Percentiles rank a stretch among this genome's conserved stretches.
Conservation (phyloP, 2,888 invertebrate species). For the Norana najaformis region DNA sequence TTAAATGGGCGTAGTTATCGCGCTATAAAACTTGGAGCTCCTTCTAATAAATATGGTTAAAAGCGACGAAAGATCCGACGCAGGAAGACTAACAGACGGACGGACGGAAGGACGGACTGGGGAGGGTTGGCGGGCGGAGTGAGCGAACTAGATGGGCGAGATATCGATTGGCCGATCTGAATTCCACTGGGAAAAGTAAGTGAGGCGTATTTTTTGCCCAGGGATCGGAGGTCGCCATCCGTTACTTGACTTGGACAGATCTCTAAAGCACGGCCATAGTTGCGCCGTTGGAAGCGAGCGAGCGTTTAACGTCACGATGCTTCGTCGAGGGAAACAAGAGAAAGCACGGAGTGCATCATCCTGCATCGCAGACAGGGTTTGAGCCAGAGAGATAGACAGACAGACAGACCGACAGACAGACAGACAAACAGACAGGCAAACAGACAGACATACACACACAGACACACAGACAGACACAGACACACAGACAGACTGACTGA, state of each 20-base stretch:
- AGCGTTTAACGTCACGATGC: neutral
- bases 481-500: neutral
- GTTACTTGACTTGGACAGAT: conserved; percentile 19
- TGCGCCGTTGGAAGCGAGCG: neutral
- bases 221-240: conserved; percentile 15
- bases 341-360: neutral
- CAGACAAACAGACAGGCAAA: neutral
- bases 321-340: neutral
- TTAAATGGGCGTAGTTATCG: neutral
- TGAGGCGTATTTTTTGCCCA: neutral
- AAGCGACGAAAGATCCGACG: neutral
- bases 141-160: neutral
- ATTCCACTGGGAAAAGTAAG: conserved; percentile 21
- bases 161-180: conserved; percentile 23
- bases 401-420: neutral
- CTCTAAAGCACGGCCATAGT: neutral
- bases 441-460: neutral
- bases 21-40: neutral
- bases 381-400: too few species aligned
- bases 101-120: neutral
- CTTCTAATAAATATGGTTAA: neutral
- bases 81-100: neutral
- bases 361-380: too few species aligned
- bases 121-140: neutral
- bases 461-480: neutral